Evolutionary conservation across 2,797 vertebrate genomes (phyloP), one percentile per base, ranked within the genome.

Genomic region (Gallirallus australis): DNA sequence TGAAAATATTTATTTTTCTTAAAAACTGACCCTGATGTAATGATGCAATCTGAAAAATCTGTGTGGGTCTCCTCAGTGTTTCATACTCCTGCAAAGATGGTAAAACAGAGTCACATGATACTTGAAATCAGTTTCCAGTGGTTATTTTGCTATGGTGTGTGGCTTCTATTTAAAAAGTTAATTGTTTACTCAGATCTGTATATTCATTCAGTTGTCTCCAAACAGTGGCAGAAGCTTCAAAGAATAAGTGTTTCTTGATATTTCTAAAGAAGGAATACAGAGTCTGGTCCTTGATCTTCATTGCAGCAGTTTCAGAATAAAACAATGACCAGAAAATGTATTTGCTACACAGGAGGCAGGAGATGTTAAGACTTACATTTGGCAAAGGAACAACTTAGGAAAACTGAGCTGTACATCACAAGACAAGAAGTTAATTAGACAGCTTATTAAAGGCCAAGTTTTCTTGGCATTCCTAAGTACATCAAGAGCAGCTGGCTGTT

Each of bases 371-470:
- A 39, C 78, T 82, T 68, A 54, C 78, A 31, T 88, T 56, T 93
- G 91, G 86, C 91, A 96, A 84, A 89, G 35, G 40, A 91, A 66
- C 15, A 37, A 86, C 60, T 86, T 73, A 20, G 63, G 69, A 86
- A 96, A 90, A 85, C 82, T 78, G 77, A 85, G 78, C 61, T 72
- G 91, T 78, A 82, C 81, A 80, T 87, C 37, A 33, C 52, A 95
- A 90, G 82, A 81, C 76, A 35, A 81, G 64, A 70, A 89, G 81
- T 73, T 95, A 96, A 97, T 96, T 89, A 94, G 89, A 91, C 53
- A 93, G 70, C 73, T 87, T 83, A 91, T 94, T 95, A 97, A 92
- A 91, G 54, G 82, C 94, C 86, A 97, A 63, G 39, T 69, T 91
- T 97, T 89, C 94, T 96, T 94, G 91, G 96, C 86, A 92, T 95